Conservation (phyloP, 2,113 vertebrate species). For the Sander vitreus region DNA sequence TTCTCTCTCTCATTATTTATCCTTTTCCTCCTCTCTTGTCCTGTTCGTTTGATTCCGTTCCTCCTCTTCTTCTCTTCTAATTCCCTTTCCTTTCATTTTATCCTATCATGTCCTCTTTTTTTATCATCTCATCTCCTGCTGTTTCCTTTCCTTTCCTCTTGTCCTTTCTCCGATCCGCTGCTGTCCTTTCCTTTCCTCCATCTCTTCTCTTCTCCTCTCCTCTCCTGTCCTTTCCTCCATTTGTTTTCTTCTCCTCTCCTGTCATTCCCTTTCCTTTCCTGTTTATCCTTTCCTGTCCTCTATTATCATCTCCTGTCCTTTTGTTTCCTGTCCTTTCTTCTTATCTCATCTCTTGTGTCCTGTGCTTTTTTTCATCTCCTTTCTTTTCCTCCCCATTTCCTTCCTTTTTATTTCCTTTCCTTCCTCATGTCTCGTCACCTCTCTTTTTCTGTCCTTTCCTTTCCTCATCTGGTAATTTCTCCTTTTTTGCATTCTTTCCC, state of each 20-base stretch:
- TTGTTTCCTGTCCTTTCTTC: not conserved
- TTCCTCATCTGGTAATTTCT: not conserved
- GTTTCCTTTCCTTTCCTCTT: not conserved
- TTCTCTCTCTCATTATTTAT: not conserved
- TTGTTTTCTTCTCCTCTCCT: not conserved
- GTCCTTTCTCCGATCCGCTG: not conserved
- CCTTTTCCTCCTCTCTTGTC: not conserved
- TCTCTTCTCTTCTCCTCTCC: not conserved
- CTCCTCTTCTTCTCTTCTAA: not conserved
- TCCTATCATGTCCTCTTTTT: not conserved
- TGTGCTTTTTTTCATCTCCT: not conserved
- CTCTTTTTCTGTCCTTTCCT: not conserved
- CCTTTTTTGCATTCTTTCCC: not conserved
- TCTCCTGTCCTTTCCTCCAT: not conserved
- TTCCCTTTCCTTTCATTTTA: not conserved
- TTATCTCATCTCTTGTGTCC: not conserved
- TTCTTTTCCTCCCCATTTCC: not conserved
- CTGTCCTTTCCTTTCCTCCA: not conserved
- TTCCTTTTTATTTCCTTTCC: not conserved
- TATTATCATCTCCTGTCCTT: not conserved
- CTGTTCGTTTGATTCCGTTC: not conserved
- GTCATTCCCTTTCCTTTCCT: not conserved
- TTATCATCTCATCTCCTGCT: not conserved
- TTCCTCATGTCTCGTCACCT: constrained; percentile 1
- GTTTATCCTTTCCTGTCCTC: not conserved